Evolutionary conservation across 2,888 invertebrate genomes (phyloP), one percentile per base, ranked within the genome.

Genomic region (Coleophora flavipennella): DNA sequence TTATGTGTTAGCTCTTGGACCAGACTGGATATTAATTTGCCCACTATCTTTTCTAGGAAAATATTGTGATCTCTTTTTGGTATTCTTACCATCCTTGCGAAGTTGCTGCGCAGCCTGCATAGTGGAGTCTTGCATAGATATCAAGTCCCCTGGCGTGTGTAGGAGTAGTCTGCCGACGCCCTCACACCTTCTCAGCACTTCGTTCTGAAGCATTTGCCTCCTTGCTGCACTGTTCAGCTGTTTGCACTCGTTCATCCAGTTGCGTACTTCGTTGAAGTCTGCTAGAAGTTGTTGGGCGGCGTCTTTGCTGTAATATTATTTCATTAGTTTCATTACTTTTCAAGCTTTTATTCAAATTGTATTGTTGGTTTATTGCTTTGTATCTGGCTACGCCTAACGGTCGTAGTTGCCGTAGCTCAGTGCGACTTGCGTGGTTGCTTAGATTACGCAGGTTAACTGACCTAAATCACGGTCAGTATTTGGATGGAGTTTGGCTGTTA

Each of bases 121-220:
- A 0, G 80, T 80, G 3, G 83, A 79, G 28, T 76, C 87, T 56
- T 70, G 85, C 88, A 95, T 95, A 29, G 91, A 90, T 49, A 95
- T 91, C n/a, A 91, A 85, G 62, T 95, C 94, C 0, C 94, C 94
- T 0, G 94, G 94, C 51, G 92, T 91, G 43, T 94, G 87, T 2
- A 94, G 77, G 31, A 95, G 75, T 38, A 95, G 78, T 46, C 91
- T 87, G 0, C 95, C 94, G 0, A 95, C 95, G 0, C 95, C 95
- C 74, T 95, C 94, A 63, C 95, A 95, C 57, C 93, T 87, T 50
- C 91, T 84, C 41, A 92, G 67, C 13, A 91, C 88, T 72, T 89
- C 89, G 54, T 89, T 89, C 46, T 86, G 86, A 8, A 88, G 48
- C 79, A 89, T 85, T 50, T 86, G 86, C 49, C 86, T 87, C 41